These are phyloP conservation scores for Rhodophaea formosa DNA, from an alignment of 2,888 invertebrate species.

Conservation along the genomic window DNA sequence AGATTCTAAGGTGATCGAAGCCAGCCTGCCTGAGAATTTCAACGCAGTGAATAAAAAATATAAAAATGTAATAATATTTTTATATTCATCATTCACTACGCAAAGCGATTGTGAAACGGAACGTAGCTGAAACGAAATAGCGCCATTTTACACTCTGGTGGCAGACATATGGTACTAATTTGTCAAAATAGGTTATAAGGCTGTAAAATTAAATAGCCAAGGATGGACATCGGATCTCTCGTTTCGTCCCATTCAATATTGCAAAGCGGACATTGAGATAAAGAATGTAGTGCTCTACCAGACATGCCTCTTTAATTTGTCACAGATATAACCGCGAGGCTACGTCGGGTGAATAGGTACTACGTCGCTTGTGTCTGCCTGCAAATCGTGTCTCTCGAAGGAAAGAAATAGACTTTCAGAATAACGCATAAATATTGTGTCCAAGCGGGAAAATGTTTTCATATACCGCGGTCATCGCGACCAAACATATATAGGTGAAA, in stretches of 20 bases:
- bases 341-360: slow-evolving; percentile 59
- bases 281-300: slow-evolving; percentile 30
- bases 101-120: slow-evolving; percentile 37
- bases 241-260: slow-evolving; percentile 33
- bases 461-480: slow-evolving; percentile 45
- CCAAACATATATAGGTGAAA: slow-evolving; percentile 57
- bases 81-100: too few relatives aligned
- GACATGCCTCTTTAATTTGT: slow-evolving; percentile 40
- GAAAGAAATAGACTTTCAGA: slow-evolving; percentile 43
- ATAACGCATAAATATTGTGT: slow-evolving; percentile 33
- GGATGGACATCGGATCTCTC: slow-evolving; percentile 44
- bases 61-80: too few relatives aligned
- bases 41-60: too few relatives aligned
- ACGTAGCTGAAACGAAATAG: slow-evolving; percentile 43
- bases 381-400: slow-evolving; percentile 54
- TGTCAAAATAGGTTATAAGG: slow-evolving; percentile 75
- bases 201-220: slow-evolving; percentile 43
- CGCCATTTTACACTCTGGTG: slow-evolving; percentile 61
- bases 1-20: too few relatives aligned
- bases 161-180: slow-evolving; percentile 70
- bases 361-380: slow-evolving; percentile 47
- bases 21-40: too few relatives aligned
- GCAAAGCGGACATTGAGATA: not conserved
- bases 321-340: slow-evolving; percentile 60
- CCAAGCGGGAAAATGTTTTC: slow-evolving; percentile 56